A percentile compares a stretch with the other conserved stretches of the same genome.
Conservation (phyloP, 2,113 vertebrate species). For the Anhinga rufa region DNA sequence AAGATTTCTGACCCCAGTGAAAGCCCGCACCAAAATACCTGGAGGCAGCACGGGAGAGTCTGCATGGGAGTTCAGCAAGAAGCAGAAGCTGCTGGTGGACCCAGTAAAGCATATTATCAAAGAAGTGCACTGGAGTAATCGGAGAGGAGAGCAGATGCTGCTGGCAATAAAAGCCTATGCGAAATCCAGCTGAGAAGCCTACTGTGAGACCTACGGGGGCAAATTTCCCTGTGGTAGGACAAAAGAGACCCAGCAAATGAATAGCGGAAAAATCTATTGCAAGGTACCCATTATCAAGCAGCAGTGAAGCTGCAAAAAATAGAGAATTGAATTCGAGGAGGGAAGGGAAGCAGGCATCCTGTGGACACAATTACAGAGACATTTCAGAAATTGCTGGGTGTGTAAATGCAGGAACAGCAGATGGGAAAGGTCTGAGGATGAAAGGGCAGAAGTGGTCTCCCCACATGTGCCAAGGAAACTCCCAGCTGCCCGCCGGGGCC, state of each 20-base stretch:
- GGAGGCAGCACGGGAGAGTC: not conserved
- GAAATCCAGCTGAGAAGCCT: constrained; percentile 41
- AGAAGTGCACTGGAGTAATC: constrained; percentile 21
- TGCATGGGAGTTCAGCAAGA: not conserved
- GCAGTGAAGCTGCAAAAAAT: not conserved
- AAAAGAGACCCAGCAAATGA: constrained; percentile 36
- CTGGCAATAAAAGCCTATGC: constrained; percentile 6
- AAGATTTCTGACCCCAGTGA: not conserved
- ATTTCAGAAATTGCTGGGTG: not conserved
- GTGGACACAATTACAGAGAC: not conserved
- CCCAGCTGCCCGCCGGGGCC: not conserved
- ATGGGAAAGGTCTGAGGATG: not conserved
- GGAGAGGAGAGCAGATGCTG: constrained; percentile 26
- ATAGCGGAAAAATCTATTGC: not conserved
- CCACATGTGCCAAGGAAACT: accelerated
- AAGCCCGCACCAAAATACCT: not conserved
- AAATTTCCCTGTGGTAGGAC: constrained; percentile 25
- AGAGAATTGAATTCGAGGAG: not conserved
- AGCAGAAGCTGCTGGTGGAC: not conserved
- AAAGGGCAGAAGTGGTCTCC: not conserved
- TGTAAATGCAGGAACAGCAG: not conserved
- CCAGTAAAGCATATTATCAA: not conserved
- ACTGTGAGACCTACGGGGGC: constrained; percentile 24
- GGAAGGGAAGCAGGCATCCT: not conserved
- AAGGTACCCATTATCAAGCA: constrained; percentile 32